phyloP scores from a whole-genome alignment of 2,888 invertebrate genomes.

The Cheilosia urbana region DNA sequence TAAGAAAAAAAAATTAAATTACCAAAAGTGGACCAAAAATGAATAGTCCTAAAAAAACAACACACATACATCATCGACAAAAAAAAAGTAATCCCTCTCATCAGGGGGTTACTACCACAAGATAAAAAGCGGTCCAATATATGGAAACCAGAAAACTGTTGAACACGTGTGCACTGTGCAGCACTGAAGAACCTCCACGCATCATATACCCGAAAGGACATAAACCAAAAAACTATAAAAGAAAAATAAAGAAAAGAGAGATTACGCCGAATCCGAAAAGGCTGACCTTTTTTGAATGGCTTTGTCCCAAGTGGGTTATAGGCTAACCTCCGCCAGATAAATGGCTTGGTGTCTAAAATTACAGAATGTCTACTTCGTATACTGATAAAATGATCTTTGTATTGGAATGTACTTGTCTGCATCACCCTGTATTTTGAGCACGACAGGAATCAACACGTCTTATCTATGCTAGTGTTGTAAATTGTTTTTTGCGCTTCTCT shows the following conservation, averaged over 20 bases:
- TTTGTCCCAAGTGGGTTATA: conserved; percentile 51
- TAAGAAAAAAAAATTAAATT: conserved; percentile 58
- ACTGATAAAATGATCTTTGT: background rate
- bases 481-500: conserved; percentile 16
- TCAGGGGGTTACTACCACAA: conserved; percentile 62
- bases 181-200: conserved; percentile 48
- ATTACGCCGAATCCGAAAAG: conserved; percentile 40
- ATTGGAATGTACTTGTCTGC: background rate
- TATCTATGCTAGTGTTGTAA: conserved; percentile 50
- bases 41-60: conserved; percentile 55
- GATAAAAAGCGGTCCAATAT: conserved; percentile 33
- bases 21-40: conserved; percentile 52
- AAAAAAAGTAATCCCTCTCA: conserved; percentile 55
- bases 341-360: conserved; percentile 48
- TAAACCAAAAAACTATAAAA: conserved; percentile 39
- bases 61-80: conserved; percentile 26
- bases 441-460: conserved; percentile 62
- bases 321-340: conserved; percentile 67
- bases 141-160: conserved; percentile 47
- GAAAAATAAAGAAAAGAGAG: conserved; percentile 42
- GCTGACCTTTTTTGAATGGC: conserved; percentile 26
- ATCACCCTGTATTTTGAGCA: conserved; percentile 34
- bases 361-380: conserved; percentile 5
- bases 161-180: conserved; percentile 75
- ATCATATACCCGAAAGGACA: conserved; percentile 59